These are phyloP conservation scores for Nannospalax galili DNA, from an alignment of 2,113 vertebrate species.

Conservation along the genomic window DNA sequence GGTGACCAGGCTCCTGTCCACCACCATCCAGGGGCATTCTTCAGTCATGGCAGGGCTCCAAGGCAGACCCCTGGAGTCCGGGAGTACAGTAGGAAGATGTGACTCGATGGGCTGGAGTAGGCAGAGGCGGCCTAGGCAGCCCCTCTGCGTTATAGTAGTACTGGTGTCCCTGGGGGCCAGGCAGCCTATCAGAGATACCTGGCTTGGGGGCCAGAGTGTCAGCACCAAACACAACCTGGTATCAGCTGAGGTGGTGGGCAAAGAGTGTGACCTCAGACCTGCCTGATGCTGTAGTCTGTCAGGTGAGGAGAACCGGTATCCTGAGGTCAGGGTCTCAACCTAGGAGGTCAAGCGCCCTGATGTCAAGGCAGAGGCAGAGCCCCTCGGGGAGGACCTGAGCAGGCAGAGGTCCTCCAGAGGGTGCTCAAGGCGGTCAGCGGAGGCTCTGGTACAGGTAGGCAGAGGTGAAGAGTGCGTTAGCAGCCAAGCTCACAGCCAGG, in stretches of 20 bases:
- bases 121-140: not conserved
- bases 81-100: not conserved
- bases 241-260: not conserved
- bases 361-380: not conserved
- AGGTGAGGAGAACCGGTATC: not conserved
- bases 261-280: not conserved
- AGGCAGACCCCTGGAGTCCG: not conserved
- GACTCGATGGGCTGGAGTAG: not conserved
- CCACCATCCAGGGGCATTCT: not conserved
- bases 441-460: conserved; percentile 92
- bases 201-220: conserved; percentile 52
- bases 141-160: not conserved
- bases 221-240: conserved; percentile 70
- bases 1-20: not conserved
- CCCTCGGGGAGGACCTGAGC: conserved; percentile 39
- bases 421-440: conserved; percentile 70
- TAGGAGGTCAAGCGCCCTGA: not conserved
- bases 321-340: not conserved
- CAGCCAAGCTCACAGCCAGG: conserved; percentile 90
- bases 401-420: conserved; percentile 67
- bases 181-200: not conserved
- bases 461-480: conserved; percentile 91
- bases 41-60: not conserved
- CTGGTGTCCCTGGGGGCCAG: not conserved
- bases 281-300: not conserved